These are phyloP conservation scores for Otus scops DNA, from an alignment of 2,797 vertebrate genomes.

Conservation along the genomic window DNA sequence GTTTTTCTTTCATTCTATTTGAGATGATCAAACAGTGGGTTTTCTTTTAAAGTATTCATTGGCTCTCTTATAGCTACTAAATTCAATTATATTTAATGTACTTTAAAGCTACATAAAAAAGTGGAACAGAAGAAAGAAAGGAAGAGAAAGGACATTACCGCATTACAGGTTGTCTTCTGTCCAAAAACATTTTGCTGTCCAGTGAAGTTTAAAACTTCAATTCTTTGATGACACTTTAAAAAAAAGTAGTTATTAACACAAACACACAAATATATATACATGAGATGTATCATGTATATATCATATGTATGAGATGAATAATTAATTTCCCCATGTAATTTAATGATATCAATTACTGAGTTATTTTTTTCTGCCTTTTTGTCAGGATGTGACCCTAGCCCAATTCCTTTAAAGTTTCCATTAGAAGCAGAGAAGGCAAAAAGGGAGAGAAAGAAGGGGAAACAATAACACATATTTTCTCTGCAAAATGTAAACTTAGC, in stretches of 20 bases:
- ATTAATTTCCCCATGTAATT: background rate
- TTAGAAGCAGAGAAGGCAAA: background rate
- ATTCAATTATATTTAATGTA: conserved; percentile 17
- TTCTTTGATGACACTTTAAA: background rate
- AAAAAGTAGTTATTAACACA: background rate
- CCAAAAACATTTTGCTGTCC: background rate
- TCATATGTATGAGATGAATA: background rate
- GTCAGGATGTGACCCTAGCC: background rate
- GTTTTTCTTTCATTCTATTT: background rate
- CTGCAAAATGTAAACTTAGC: background rate
- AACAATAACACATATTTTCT: background rate
- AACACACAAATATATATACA: background rate
- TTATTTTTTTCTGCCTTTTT: background rate
- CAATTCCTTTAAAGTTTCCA: background rate
- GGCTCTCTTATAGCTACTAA: background rate
- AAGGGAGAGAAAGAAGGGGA: background rate
- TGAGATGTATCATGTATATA: background rate
- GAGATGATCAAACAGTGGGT: background rate
- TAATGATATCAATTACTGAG: background rate
- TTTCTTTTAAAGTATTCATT: conserved; percentile 28
- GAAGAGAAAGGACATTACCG: background rate
- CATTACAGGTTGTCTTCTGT: background rate
- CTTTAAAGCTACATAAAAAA: conserved; percentile 5
- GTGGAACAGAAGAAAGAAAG: background rate
- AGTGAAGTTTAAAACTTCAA: background rate